phyloP scores from a whole-genome alignment of 2,113 vertebrate genomes.

The Tyrannus savana region DNA sequence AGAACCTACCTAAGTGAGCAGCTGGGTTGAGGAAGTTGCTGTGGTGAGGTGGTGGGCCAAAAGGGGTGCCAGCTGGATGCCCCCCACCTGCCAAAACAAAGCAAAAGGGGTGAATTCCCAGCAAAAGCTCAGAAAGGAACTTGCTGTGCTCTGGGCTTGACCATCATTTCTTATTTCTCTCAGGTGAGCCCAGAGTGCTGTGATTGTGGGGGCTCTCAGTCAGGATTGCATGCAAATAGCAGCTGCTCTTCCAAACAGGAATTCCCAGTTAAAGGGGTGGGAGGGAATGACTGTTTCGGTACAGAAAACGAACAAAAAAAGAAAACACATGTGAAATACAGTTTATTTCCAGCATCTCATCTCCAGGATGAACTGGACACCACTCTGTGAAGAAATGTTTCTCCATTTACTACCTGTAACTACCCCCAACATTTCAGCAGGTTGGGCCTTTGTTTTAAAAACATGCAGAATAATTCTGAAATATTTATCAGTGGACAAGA shows the following conservation, averaged over 20 bases:
- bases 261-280: not conserved
- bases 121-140: not conserved
- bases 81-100: constrained; percentile 82
- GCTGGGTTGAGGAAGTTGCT: constrained; percentile 92
- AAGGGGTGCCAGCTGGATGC: constrained; percentile 87
- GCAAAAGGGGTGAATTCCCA: not conserved
- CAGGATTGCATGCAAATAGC: not conserved
- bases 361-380: not conserved
- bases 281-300: not conserved
- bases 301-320: too few relatives aligned
- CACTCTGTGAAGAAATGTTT: not conserved
- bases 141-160: not conserved
- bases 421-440: not conserved
- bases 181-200: not conserved
- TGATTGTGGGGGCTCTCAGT: not conserved
- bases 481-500: not conserved
- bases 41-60: constrained; percentile 91
- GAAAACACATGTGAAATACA: not conserved
- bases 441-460: not conserved
- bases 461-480: not conserved
- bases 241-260: not conserved
- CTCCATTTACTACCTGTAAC: not conserved
- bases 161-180: too few relatives aligned
- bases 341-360: not conserved
- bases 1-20: constrained; percentile 87